Conservation (phyloP, 2,797 vertebrate genomes). For the Aulostomus chinensis region DNA sequence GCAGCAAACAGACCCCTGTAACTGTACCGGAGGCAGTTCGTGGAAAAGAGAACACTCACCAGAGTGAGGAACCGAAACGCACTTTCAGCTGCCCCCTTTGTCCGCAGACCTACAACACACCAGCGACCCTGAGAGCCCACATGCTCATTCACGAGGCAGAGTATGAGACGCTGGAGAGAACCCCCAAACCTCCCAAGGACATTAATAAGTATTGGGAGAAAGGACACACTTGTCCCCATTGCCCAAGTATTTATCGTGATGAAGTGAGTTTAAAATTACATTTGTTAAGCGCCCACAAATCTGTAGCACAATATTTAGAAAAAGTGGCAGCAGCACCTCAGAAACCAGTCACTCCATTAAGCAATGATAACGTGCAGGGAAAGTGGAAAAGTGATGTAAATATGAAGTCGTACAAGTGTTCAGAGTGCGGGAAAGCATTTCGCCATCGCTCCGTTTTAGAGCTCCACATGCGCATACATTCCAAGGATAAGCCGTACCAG, state of each 20-base stretch:
- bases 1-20: slow-evolving; percentile 22
- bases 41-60: slow-evolving; percentile 71
- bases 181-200: slow-evolving; percentile 31
- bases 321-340: slow-evolving; percentile 40
- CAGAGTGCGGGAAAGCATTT: slow-evolving; percentile 81
- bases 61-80: slow-evolving; percentile 53
- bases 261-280: slow-evolving; percentile 73
- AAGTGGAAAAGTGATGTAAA: slow-evolving; percentile 57
- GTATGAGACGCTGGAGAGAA: slow-evolving; percentile 67
- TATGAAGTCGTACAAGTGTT: slow-evolving; percentile 75
- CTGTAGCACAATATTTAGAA: slow-evolving; percentile 54
- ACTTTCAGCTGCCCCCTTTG: slow-evolving; percentile 79
- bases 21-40: slow-evolving; percentile 29
- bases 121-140: slow-evolving; percentile 76
- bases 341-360: slow-evolving; percentile 33
- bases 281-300: slow-evolving; percentile 67
- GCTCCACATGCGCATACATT: slow-evolving; percentile 84
- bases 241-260: slow-evolving; percentile 72
- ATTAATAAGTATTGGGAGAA: slow-evolving; percentile 54
- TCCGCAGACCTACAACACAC: slow-evolving; percentile 60
- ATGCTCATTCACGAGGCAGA: slow-evolving; percentile 81
- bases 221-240: slow-evolving; percentile 72
- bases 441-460: slow-evolving; percentile 83
- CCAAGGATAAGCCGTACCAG: slow-evolving; percentile 81
- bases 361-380: slow-evolving; percentile 43